phyloP scores from a whole-genome alignment of 2,797 vertebrate species.

The Sebastes aleutianus region DNA sequence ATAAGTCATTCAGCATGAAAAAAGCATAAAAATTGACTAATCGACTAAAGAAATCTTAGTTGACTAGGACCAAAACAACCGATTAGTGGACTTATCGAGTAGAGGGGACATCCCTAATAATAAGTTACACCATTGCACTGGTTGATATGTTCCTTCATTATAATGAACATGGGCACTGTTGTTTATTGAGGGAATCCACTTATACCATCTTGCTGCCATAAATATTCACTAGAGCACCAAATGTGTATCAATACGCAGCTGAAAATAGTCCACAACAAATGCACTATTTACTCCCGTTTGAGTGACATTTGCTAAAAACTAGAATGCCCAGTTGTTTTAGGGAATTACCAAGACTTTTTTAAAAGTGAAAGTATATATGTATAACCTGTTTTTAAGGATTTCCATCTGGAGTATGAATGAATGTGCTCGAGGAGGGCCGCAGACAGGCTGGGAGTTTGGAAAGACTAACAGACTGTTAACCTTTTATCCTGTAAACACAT shows the following conservation, averaged over 20 bases:
- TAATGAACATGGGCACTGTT: neutral
- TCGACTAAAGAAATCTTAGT: too few relatives aligned
- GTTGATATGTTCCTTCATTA: neutral
- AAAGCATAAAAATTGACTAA: too few relatives aligned
- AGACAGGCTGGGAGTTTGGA: neutral
- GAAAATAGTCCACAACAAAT: neutral
- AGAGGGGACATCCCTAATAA: too few relatives aligned
- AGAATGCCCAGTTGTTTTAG: neutral
- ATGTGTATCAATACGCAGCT: neutral
- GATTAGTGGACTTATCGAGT: too few relatives aligned
- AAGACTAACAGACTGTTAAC: neutral
- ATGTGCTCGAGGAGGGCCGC: neutral
- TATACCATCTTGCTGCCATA: too few relatives aligned
- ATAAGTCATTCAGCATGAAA: too few relatives aligned
- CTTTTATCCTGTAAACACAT: neutral
- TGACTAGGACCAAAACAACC: too few relatives aligned
- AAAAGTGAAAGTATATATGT: neutral
- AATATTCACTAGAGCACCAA: neutral
- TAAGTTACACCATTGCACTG: neutral
- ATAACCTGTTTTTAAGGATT: neutral
- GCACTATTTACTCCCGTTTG: too few relatives aligned
- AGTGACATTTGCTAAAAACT: neutral
- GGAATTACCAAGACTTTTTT: neutral
- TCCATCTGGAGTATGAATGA: neutral
- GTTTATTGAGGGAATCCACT: neutral